Evolutionary conservation across 2,113 vertebrate species (phyloP), one percentile per base, ranked within the genome.

Genomic region (Triplophysa siluroides): DNA sequence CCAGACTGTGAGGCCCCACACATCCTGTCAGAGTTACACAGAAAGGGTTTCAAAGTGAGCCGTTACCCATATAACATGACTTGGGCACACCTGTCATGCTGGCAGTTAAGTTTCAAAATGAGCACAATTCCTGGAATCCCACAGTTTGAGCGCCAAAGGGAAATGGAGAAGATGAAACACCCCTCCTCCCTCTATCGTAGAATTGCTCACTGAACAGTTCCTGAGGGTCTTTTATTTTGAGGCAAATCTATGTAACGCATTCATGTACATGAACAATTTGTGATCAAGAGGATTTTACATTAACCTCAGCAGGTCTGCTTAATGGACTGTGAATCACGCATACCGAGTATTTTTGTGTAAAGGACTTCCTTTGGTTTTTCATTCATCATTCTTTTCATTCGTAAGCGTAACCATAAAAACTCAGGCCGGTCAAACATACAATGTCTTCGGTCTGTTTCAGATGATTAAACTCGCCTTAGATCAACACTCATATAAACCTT

Each of bases 71-170:
- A 63, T 74, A 79, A 14, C 24, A 73, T 21, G 61, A 23, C 56
- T 23, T 45, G 29, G 52, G 43, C 77, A 77, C 78, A 78, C 65
- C 80, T 80, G 83, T 83, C 82, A 80, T 5, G 45, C 54, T 84
- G 45, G 45, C 74, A 82, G 64, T 58, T 80, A 19, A 73, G 52
- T 80, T 75, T 85, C 78, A 70, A 71, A 85, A 75, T 75, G 74
- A 83, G 58, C 19, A 60, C 78, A 56, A 29, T 85, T 82, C 84
- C 80, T 61, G 66, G 78, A 84, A 87, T 80, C 69, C 68, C 76
- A 21, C 65, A 6, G 23, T 38, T 33, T 62, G 3, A 75, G 62
- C 52, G 6, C 33, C 29, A 63, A 45, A 38, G 38, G 26, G 60
- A 23, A 63, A 78, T 29, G 29, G 61, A 67, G 13, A 8, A 63